Evolutionary conservation across 2,888 invertebrate genomes (phyloP).

Genomic region (Thecocarcelia acutangulata): DNA sequence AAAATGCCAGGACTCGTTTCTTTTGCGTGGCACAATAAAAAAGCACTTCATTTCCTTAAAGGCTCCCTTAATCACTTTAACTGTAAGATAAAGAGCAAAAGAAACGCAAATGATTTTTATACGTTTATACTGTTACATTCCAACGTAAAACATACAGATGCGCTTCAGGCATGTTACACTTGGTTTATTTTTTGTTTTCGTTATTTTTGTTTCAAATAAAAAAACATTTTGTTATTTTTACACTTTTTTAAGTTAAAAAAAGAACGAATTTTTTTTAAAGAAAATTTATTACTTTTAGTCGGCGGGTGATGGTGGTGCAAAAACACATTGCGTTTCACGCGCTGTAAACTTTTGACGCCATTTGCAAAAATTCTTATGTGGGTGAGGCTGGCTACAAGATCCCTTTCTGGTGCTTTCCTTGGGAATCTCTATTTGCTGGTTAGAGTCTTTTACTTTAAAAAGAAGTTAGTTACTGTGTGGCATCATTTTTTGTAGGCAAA

Average conservation of each 20-base stretch:
- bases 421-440: neutral
- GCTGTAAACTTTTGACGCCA: constrained; percentile 72
- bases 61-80: constrained; percentile 45
- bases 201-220: constrained; percentile 43
- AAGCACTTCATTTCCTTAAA: constrained; percentile 42
- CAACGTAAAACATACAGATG: constrained; percentile 58
- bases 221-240: constrained; percentile 59
- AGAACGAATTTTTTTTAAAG: constrained; percentile 47
- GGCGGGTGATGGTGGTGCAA: constrained; percentile 37
- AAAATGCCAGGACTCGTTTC: neutral
- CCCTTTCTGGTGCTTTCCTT: constrained; percentile 2
- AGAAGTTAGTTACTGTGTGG: constrained; percentile 6
- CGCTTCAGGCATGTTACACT: constrained; percentile 67
- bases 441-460: neutral
- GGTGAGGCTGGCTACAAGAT: constrained; percentile 6
- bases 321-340: constrained; percentile 71
- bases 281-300: constrained; percentile 62
- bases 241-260: constrained; percentile 2
- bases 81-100: constrained; percentile 25
- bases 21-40: neutral
- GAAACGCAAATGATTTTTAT: constrained; percentile 26
- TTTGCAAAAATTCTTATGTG: constrained; percentile 61
- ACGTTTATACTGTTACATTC: neutral
- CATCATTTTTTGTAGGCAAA: constrained; percentile 53
- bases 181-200: constrained; percentile 57